These are phyloP conservation scores for Drosophila fulvimacula DNA, from an alignment of 2,888 invertebrate species.

Conservation along the genomic window DNA sequence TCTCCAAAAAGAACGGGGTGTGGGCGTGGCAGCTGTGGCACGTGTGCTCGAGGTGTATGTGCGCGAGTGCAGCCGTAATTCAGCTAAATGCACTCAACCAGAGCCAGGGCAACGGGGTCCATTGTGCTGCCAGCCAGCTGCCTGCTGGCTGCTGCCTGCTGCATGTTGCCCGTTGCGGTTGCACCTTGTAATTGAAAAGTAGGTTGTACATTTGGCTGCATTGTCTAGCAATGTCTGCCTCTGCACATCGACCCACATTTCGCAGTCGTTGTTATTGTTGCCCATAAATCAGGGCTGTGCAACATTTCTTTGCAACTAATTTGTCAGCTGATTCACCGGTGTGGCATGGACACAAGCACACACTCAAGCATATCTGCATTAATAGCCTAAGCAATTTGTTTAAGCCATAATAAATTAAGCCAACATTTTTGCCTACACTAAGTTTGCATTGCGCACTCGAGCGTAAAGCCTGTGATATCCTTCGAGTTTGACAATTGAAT, in stretches of 20 bases:
- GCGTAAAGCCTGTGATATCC: conserved; percentile 78
- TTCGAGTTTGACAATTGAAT: conserved; percentile 73
- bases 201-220: conserved; percentile 76
- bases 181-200: conserved; percentile 71
- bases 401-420: conserved; percentile 67
- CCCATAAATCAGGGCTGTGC: conserved; percentile 56
- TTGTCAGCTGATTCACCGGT: conserved; percentile 61
- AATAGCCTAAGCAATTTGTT: conserved; percentile 60
- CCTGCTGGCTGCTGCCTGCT: conserved; percentile 16
- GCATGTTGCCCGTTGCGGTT: conserved; percentile 37
- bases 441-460: conserved; percentile 56
- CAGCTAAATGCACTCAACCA: conserved; percentile 80
- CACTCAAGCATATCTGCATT: conserved; percentile 28
- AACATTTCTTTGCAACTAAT: conserved; percentile 60
- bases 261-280: conserved; percentile 14
- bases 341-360: conserved; percentile 28
- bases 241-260: conserved; percentile 46
- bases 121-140: conserved; percentile 34
- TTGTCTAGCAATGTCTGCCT: conserved; percentile 44
- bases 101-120: conserved; percentile 50
- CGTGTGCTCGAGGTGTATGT: conserved; percentile 30
- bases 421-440: conserved; percentile 52
- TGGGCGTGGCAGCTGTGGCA: conserved; percentile 9
- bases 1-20: conserved; percentile 6
- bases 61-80: conserved; percentile 57